Conservation (phyloP, 2,113 vertebrate species). For the Panthera leo region DNA sequence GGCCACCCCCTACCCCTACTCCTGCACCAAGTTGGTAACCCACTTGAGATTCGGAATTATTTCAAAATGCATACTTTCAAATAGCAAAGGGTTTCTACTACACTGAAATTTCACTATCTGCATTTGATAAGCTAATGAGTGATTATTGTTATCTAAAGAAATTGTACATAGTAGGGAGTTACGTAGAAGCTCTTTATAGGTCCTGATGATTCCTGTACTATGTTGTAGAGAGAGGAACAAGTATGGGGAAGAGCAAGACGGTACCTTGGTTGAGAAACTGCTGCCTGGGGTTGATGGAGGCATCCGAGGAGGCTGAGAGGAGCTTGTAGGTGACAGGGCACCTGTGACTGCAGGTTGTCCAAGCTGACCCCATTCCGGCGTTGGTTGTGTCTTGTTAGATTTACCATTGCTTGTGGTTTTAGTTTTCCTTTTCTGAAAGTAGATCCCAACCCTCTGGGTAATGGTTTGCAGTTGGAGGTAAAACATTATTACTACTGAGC, state of each 20-base stretch:
- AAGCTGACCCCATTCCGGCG: background rate
- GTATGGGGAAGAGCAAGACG: rapidly evolving
- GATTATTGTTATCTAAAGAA: background rate
- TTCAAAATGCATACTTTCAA: background rate
- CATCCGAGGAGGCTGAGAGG: background rate
- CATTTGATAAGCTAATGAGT: background rate
- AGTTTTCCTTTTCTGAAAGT: background rate
- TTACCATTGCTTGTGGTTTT: background rate
- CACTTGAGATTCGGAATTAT: background rate
- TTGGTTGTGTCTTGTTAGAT: background rate
- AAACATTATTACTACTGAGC: background rate
- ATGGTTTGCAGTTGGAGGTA: background rate
- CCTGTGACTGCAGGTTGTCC: background rate
- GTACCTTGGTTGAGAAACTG: background rate
- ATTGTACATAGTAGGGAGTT: background rate
- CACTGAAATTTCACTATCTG: too few species aligned
- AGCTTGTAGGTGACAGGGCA: rapidly evolving
- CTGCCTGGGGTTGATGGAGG: background rate
- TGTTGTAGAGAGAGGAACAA: background rate
- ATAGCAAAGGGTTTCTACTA: background rate
- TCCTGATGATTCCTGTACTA: background rate
- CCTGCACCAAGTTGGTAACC: background rate
- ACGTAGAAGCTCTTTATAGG: background rate
- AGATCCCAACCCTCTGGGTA: background rate
- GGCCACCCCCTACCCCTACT: background rate